Evolutionary conservation across 1,140 invertebrate species (phyloP), one percentile per base, ranked within the genome.

Genomic region (Antheraea pernyi): DNA sequence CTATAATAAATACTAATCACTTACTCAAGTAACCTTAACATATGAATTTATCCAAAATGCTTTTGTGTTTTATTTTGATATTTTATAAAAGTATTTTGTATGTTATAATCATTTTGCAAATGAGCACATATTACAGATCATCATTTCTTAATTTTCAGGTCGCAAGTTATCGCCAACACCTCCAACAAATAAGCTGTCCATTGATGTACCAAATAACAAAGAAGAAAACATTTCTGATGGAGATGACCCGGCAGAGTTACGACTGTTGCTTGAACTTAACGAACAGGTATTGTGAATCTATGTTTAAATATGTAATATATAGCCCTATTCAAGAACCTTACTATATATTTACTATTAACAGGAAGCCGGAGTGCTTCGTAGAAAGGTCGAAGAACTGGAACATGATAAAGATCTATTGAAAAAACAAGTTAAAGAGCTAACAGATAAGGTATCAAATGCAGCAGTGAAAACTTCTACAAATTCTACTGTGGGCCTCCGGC

Each of bases 301-400:
- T 60, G 46, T 62, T 30, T 62, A 58, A 59, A 48, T 19, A 19
- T 60, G 10, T 65, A 11, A 68, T 3, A 19, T 19, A 62, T 63
- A 58, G 36, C 7, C 11, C 7, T 36, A 61, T 48, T 67, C 7
- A 53, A 46, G 37, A 22, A 60, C 39, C 30, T 69, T 65, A 42
- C 39, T 42, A 42, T 62, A 62, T 42, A 62, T 67, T 58, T 68
- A 67, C 69, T 68, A 19, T 81, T 73, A 30, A 67, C 48, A 97
- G 94, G 97, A 98, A 94, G 95, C 97, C 60, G 94, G 95, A 5
- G 95, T 97, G 68, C 89, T 98, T 61, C 93, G 97, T 46, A 94
- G 95, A 69, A 98, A 97, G 90, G 95, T 97, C 48, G 96, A 97
- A 88, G 97, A 98, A 76, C 90, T 97, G 68, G 97, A 98, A 92